phyloP scores from a whole-genome alignment of 2,888 invertebrate genomes.

The Lepidocyrtinus sp. region DNA sequence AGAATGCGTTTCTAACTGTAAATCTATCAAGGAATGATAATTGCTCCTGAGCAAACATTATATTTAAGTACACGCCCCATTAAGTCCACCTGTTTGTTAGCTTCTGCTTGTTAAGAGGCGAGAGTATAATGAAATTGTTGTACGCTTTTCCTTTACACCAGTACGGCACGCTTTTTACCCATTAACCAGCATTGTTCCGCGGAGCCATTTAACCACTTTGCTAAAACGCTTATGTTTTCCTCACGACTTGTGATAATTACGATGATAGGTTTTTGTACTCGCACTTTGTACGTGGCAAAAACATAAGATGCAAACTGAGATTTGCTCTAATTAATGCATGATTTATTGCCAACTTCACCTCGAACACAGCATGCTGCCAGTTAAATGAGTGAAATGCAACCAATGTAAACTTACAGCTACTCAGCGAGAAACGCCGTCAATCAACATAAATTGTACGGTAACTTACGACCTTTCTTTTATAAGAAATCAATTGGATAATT shows the following conservation, averaged over 20 bases:
- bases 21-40: constrained; percentile 3
- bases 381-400: constrained; percentile 11
- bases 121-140: not conserved
- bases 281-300: constrained; percentile 23
- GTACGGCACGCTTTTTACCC: constrained; percentile 12
- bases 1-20: not conserved
- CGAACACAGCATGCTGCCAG: constrained; percentile 22
- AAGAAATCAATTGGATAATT: constrained; percentile 12
- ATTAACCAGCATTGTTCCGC: constrained; percentile 14
- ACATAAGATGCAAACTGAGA: constrained; percentile 57
- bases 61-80: constrained; percentile 7
- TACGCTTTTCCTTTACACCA: constrained; percentile 7
- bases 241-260: constrained; percentile 18
- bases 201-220: constrained; percentile 8
- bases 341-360: constrained; percentile 23
- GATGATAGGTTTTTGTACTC: constrained; percentile 4
- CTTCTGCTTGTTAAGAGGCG: not conserved
- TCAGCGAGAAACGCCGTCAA: constrained; percentile 2
- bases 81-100: not conserved
- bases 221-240: constrained; percentile 1
- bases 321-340: constrained; percentile 62
- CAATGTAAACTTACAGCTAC: not conserved
- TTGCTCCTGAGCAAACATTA: constrained; percentile 4
- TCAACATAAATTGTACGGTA: not conserved
- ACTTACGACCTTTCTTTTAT: constrained; percentile 1